Conservation (phyloP, 2,113 vertebrate genomes). For the Antechinus stuartii region DNA sequence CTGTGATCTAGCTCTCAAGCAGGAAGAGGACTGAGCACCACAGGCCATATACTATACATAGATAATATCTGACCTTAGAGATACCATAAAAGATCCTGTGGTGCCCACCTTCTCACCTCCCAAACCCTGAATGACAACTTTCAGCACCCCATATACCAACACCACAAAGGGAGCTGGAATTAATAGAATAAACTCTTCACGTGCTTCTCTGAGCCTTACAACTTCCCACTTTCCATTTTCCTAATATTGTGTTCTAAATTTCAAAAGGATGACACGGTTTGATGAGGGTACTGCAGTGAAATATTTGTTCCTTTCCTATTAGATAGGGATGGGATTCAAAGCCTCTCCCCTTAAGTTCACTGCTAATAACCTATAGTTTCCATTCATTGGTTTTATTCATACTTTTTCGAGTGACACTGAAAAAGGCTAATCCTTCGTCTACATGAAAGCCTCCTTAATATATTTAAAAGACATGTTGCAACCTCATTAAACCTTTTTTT, state of each 20-base stretch:
- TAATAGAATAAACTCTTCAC: neutral
- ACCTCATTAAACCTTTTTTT: conserved; percentile 26
- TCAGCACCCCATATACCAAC: neutral
- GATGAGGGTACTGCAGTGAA: neutral
- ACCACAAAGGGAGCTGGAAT: neutral
- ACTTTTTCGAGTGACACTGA: neutral
- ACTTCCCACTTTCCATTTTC: neutral
- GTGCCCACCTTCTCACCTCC: neutral
- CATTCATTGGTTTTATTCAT: conserved; percentile 8
- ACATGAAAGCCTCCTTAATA: conserved; percentile 41
- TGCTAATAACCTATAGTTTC: neutral
- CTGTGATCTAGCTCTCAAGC: neutral
- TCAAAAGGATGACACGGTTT: neutral
- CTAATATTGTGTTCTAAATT: neutral
- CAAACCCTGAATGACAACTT: neutral
- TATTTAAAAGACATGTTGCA: conserved; percentile 27
- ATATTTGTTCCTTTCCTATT: neutral
- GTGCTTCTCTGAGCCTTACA: neutral
- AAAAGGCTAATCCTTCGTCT: conserved; percentile 42
- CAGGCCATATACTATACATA: neutral
- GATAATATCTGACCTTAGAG: neutral
- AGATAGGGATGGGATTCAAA: neutral
- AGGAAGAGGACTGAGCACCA: neutral
- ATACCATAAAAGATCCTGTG: neutral
- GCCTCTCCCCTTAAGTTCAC: neutral